Evolutionary conservation across 2,888 invertebrate genomes (phyloP), one percentile per base, ranked within the genome.

Genomic region (Serrognathus titanus): DNA sequence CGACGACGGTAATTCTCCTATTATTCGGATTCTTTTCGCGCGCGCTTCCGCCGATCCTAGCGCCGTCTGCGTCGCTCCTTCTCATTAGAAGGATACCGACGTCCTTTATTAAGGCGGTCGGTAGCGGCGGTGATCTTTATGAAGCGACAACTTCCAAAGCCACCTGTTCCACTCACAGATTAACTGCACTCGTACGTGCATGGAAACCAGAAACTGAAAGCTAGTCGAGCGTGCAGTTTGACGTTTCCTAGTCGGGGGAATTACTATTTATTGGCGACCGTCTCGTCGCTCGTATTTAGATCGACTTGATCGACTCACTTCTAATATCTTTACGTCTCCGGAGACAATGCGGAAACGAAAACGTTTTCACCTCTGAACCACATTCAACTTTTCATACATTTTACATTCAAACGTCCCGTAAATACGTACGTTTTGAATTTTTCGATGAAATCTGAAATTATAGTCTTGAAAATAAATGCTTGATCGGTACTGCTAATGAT

Each of bases 131-230:
- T 48, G 31, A 43, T 43, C 43, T 43, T 11, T 43, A 43, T 43
- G 16, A 43, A 43, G 43, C 43, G 43, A 43, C 43, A 43, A 43
- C 43, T 43, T 43, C 45, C 48, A 46, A 53, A 46, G 49, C 51
- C 41, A 51, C 51, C 51, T 51, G 51, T 51, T 51, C 51, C 43
- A 35, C 50, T 43, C 43, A 24, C 41, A 43, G 35, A 41, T 51
- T 24, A 43, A 51, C 43, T 43, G 65, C 56, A 64, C 59, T 60
- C 52, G 64, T 68, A 68, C 69, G 70, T 70, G 70, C 67, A 66
- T 55, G 53, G 67, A 68, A 69, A 69, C 65, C 66, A 65, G 66
- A 66, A 64, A 64, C 48, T 58, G 61, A 57, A 57, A 63, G 54
- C 62, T 57, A 61, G 61, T 65, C 62, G 56, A 63, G 62, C 65